phyloP scores from a whole-genome alignment of 2,888 invertebrate species.

The Cephonodes hylas region DNA sequence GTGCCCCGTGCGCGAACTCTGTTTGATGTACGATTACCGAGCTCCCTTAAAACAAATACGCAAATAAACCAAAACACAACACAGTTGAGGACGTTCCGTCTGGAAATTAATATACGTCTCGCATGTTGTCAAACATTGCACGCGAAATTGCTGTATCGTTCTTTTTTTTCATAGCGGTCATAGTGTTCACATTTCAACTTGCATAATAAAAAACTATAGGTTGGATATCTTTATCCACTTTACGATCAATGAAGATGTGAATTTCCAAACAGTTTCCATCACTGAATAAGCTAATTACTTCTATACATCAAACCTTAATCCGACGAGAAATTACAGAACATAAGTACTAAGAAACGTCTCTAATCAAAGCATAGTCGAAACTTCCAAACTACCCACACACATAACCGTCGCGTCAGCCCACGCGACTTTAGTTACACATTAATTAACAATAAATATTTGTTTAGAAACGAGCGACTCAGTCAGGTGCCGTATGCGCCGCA shows the following conservation, averaged over 20 bases:
- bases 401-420: not conserved
- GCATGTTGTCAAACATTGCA: not conserved
- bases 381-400: not conserved
- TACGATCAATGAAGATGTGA: too few relatives aligned
- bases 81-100: not conserved
- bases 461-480: not conserved
- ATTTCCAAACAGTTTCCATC: too few relatives aligned
- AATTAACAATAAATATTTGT: conserved; percentile 11
- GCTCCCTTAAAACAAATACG: not conserved
- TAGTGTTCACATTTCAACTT: too few relatives aligned
- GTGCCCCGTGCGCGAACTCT: not conserved
- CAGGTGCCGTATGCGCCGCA: not conserved
- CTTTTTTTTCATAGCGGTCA: not conserved
- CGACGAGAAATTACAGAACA: not conserved
- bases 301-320: not conserved
- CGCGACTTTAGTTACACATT: not conserved
- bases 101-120: not conserved
- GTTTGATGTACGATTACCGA: conserved; percentile 6
- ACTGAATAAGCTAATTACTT: too few relatives aligned
- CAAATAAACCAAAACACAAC: not conserved
- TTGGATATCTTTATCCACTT: too few relatives aligned
- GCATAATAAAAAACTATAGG: too few relatives aligned
- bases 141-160: not conserved
- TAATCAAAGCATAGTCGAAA: too few relatives aligned
- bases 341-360: not conserved